Evolutionary conservation across 2,113 vertebrate genomes (phyloP).

Genomic region (Microtus ochrogaster): DNA sequence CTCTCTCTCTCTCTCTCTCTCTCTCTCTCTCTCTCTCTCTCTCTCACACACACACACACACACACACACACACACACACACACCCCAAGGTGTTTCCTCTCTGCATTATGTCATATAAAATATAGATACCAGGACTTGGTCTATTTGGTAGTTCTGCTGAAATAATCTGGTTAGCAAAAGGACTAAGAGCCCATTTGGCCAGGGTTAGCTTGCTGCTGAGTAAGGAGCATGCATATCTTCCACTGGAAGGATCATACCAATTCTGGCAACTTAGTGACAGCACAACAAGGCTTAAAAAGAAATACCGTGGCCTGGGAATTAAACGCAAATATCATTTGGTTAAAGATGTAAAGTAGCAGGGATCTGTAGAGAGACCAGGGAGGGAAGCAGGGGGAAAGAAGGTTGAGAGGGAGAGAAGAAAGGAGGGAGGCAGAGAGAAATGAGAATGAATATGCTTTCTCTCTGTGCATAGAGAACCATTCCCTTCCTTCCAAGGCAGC

Average conservation of each 20-base stretch:
- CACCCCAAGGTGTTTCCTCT: neutral
- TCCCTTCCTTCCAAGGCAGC: slow-evolving; percentile 57
- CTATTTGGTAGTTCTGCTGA: neutral
- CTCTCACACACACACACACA: too few relatives aligned
- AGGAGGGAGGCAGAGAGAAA: neutral
- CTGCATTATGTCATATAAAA: neutral
- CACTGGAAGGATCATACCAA: slow-evolving; percentile 13
- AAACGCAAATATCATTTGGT: slow-evolving; percentile 51
- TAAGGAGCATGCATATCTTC: neutral
- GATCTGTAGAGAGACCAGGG: neutral
- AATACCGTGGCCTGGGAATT: slow-evolving; percentile 40
- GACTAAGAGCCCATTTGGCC: neutral
- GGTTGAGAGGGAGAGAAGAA: neutral
- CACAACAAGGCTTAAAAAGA: neutral
- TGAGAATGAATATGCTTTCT: neutral
- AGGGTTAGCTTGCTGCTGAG: slow-evolving; percentile 17
- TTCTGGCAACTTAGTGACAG: slow-evolving; percentile 40
- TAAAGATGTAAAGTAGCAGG: slow-evolving; percentile 31
- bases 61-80: neutral
- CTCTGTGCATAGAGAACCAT: slow-evolving; percentile 54
- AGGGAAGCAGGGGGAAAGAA: neutral
- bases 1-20: too few relatives aligned
- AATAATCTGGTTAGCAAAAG: neutral
- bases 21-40: too few relatives aligned
- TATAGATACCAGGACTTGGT: neutral